Conservation (phyloP, 2,797 vertebrate species). For the Cirrhinus mrigala region DNA sequence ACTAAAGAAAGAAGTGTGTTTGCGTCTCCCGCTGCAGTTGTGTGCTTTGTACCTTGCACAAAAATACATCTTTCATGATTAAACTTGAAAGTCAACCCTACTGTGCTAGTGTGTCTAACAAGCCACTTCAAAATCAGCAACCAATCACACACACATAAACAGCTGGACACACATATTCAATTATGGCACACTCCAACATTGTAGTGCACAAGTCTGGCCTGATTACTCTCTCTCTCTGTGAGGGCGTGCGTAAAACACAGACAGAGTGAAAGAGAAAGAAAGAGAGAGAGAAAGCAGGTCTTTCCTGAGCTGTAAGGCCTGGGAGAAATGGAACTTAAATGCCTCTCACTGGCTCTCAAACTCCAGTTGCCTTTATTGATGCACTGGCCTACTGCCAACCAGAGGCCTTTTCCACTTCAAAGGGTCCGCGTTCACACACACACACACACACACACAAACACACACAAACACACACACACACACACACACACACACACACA, state of each 20-base stretch:
- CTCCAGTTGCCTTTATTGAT: constrained; percentile 82
- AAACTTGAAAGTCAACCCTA: constrained; percentile 51
- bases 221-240: constrained; percentile 53
- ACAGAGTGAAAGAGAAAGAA: constrained; percentile 64
- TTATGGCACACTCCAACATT: constrained; percentile 44
- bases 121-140: constrained; percentile 56
- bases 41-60: constrained; percentile 25
- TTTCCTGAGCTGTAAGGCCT: constrained; percentile 76
- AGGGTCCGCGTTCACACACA: constrained; percentile 58
- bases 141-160: constrained; percentile 53
- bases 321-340: constrained; percentile 79
- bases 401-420: constrained; percentile 65
- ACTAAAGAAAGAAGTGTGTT: constrained; percentile 28
- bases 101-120: constrained; percentile 52
- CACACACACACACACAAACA: constrained; percentile 32
- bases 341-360: constrained; percentile 76
- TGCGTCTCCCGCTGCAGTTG: constrained; percentile 13
- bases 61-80: constrained; percentile 48
- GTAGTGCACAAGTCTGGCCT: constrained; percentile 49
- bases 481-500: constrained; percentile 33
- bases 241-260: constrained; percentile 38
- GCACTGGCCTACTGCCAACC: constrained; percentile 77
- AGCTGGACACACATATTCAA: constrained; percentile 51
- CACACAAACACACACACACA: constrained; percentile 41
- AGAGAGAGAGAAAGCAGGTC: constrained; percentile 62